phyloP scores from a whole-genome alignment of 1,140 invertebrate genomes.

The Drosophila saltans region DNA sequence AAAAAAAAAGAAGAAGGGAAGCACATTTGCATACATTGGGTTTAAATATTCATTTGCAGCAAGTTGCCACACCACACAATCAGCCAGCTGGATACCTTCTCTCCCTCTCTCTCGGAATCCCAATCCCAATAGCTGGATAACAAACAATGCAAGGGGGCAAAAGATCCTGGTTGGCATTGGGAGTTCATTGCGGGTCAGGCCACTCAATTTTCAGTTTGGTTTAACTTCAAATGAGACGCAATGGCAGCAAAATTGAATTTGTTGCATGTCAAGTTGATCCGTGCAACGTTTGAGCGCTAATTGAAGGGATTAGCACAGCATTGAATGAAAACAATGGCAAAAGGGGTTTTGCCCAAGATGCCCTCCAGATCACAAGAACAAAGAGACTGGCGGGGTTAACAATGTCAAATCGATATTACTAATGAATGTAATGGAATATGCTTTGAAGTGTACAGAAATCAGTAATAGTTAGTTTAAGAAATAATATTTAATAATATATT shows the following conservation, averaged over 20 bases:
- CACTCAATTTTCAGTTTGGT: constrained; percentile 74
- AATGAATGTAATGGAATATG: neutral
- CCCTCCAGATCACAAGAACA: neutral
- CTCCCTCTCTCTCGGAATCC: neutral
- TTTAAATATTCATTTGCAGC: constrained; percentile 76
- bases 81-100: constrained; percentile 35
- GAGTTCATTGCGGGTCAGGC: constrained; percentile 57
- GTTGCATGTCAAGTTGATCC: constrained; percentile 61
- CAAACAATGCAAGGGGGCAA: constrained; percentile 37
- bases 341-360: neutral
- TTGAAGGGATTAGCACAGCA: constrained; percentile 63
- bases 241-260: constrained; percentile 72
- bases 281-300: constrained; percentile 58
- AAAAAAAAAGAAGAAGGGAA: constrained; percentile 6
- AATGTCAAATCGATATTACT: neutral
- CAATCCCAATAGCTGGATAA: constrained; percentile 15
- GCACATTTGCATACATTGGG: constrained; percentile 69
- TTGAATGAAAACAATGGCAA: constrained; percentile 5
- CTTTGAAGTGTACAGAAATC: too few relatives aligned
- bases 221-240: constrained; percentile 66
- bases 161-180: neutral
- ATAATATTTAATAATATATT: too few relatives aligned
- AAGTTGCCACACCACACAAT: constrained; percentile 53
- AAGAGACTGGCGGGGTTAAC: neutral
- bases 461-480: too few relatives aligned